A percentile compares a stretch with the other conserved stretches of the same genome.
phyloP scores from a whole-genome alignment of 2,888 invertebrate species.

The Epiblema foenella region DNA sequence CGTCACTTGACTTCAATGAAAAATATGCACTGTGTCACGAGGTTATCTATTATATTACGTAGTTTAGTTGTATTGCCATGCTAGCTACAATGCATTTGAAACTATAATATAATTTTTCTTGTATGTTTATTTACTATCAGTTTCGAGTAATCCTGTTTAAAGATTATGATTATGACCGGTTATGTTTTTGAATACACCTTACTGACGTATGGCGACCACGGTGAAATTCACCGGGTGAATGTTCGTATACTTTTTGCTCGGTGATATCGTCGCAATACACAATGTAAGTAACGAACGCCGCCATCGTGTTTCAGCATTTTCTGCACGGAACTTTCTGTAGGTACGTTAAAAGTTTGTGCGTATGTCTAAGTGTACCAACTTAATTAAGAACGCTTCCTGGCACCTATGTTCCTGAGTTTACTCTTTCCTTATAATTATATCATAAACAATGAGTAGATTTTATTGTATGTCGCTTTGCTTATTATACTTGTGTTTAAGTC shows the following conservation, averaged over 20 bases:
- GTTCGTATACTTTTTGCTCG: not conserved
- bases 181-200: no score
- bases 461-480: not conserved
- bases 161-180: no score
- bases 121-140: no score
- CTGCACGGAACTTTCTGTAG: constrained; percentile 2
- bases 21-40: no score
- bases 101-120: no score
- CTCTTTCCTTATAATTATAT: not conserved
- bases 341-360: not conserved
- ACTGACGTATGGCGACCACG: no score
- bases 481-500: not conserved
- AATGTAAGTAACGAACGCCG: constrained; percentile 1
- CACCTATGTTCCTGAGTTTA: not conserved
- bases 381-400: constrained; percentile 4
- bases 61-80: no score
- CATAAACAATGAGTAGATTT: not conserved
- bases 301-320: not conserved
- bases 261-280: not conserved
- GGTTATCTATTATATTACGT: no score
- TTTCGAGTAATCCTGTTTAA: no score
- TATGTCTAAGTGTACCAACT: not conserved
- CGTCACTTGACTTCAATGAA: no score
- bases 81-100: no score
- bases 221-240: not conserved